phyloP scores from a whole-genome alignment of 2,113 vertebrate genomes.

The Mormyrus lacerda region DNA sequence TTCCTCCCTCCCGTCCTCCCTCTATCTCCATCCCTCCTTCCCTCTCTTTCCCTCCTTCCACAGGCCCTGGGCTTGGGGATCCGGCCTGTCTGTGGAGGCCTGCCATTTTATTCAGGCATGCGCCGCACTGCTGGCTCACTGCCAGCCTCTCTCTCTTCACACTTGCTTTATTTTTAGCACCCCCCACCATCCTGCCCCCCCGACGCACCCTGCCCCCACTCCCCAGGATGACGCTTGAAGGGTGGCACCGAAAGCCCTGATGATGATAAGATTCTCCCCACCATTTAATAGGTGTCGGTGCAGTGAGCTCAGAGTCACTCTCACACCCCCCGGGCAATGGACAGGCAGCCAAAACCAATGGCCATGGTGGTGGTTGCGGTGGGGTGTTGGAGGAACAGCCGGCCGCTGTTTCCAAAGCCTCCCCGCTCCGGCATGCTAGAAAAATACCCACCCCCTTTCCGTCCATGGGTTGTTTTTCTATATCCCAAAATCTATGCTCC shows the following conservation, averaged over 20 bases:
- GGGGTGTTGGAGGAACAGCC: neutral
- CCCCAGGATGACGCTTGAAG: neutral
- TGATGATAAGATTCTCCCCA: conserved; percentile 19
- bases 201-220: neutral
- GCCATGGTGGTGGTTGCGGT: neutral
- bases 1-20: too few relatives aligned
- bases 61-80: conserved; percentile 4
- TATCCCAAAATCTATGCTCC: neutral
- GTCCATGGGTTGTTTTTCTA: neutral
- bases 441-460: neutral
- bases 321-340: neutral
- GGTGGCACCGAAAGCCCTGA: neutral
- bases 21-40: neutral
- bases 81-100: conserved; percentile 28
- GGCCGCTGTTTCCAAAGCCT: neutral
- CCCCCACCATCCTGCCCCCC: neutral
- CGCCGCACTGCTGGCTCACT: conserved; percentile 17
- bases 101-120: conserved; percentile 32
- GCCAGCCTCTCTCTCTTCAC: conserved; percentile 18
- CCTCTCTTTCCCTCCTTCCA: conserved; percentile 8
- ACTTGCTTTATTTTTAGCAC: conserved; percentile 18
- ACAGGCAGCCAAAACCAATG: neutral
- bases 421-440: neutral
- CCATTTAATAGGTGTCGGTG: conserved; percentile 24
- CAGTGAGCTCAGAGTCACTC: neutral